phyloP scores from a whole-genome alignment of 2,113 vertebrate species.

The Motacilla tschutschensis region DNA sequence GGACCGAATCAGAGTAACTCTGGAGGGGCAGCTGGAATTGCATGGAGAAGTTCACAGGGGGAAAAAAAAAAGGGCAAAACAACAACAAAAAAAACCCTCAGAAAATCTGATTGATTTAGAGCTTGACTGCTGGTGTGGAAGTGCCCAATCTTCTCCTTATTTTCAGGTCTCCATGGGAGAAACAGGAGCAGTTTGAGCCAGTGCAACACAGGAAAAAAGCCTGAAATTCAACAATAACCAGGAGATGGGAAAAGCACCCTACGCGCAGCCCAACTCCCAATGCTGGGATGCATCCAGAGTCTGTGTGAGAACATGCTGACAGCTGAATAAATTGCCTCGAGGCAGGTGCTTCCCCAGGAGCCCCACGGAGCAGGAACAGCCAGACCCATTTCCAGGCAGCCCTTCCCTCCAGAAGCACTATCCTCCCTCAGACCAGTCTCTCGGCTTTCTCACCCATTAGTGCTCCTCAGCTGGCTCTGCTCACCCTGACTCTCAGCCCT shows the following conservation, averaged over 20 bases:
- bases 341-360: conserved; percentile 13
- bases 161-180: background rate
- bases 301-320: background rate
- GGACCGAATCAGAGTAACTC: background rate
- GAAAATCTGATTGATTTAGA: background rate
- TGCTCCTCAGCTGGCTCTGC: background rate
- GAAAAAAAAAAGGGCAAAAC: background rate
- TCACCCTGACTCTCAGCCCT: background rate
- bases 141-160: background rate
- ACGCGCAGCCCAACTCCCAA: rapidly evolving
- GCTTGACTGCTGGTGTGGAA: background rate
- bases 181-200: background rate
- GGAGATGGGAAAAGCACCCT: background rate
- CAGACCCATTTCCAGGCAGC: background rate
- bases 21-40: background rate
- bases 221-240: background rate
- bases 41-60: rapidly evolving
- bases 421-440: background rate
- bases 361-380: background rate
- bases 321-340: background rate
- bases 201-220: background rate
- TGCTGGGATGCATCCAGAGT: background rate
- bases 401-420: background rate
- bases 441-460: background rate
- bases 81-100: background rate